Evolutionary conservation across 2,797 vertebrate genomes (phyloP).

Genomic region (Parauchenoglanis ngamensis): DNA sequence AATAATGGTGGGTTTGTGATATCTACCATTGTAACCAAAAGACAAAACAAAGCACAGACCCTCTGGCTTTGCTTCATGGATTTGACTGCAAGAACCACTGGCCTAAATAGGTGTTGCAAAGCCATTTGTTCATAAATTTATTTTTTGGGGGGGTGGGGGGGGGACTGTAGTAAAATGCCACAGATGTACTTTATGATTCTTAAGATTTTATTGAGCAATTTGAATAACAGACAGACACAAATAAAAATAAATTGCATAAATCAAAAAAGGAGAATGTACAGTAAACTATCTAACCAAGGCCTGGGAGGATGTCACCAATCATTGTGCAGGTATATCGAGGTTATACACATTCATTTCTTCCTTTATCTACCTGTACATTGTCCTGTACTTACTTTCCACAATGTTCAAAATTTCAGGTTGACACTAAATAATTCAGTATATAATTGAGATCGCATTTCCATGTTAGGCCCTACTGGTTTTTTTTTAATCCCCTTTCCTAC

Average conservation of each 20-base stretch:
- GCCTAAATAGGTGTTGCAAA: background rate
- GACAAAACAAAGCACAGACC: background rate
- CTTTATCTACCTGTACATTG: slow-evolving; percentile 9
- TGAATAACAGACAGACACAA: slow-evolving; percentile 42
- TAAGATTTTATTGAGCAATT: slow-evolving; percentile 40
- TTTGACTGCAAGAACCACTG: background rate
- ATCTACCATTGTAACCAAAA: background rate
- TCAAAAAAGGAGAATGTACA: slow-evolving; percentile 23
- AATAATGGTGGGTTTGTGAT: background rate
- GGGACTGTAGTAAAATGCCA: background rate
- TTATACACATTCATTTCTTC: slow-evolving; percentile 28
- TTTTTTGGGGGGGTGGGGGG: too few species aligned
- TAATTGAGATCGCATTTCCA: background rate
- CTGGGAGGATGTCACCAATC: slow-evolving; percentile 17
- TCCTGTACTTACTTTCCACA: background rate
- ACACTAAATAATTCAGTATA: background rate
- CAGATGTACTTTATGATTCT: background rate
- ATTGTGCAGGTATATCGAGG: slow-evolving; percentile 13
- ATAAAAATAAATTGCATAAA: slow-evolving; percentile 29
- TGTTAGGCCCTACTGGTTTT: background rate
- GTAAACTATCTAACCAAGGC: slow-evolving; percentile 19
- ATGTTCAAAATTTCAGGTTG: background rate
- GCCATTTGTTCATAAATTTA: background rate
- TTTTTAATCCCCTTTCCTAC: background rate
- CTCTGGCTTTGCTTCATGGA: background rate